Evolutionary conservation across 2,888 invertebrate species (phyloP), one percentile per base, ranked within the genome.

Genomic region (Altica lythri): DNA sequence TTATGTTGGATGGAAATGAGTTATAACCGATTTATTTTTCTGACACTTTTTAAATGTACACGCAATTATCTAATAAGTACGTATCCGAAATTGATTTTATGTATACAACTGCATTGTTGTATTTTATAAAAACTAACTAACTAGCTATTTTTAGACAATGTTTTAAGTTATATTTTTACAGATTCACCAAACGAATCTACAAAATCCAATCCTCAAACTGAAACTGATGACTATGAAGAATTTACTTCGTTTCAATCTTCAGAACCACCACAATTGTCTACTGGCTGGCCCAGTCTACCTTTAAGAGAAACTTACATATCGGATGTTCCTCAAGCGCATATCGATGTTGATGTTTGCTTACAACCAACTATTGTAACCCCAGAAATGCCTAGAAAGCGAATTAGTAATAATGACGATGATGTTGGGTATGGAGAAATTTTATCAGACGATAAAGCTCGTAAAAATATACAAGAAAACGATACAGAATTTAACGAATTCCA

Each of bases 241-340:
- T 80, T 81, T 62, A 75, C 77, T 45, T 78, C 79, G 43, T 79
- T 80, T 66, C 78, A 79, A 65, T 75, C 69, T 14, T 54, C 65
- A 3, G 38, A 44, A 34, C 48, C 18, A 9, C 18, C n/a, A n/a
- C n/a, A n/a, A n/a, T n/a, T n/a, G n/a, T n/a, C 50, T 18, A 16
- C 18, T 8, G 46, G 30, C 1, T 57, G 58, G 30, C 59, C 58
- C 8, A 62, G 42, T 46, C 60, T 73, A 45, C 70, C 72, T 6
- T 60, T 77, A 51, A 59, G 75, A 44, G 77, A 77, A 70, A 75
- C 76, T 0, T 71, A 77, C 62, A 77, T 75, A 62, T 68, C 71
- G 8, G 62, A 60, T 18, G 66, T 64, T 34, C 37, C 51, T 38
- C 55, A 57, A 46, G 19, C 32, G 4, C 25, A 43, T 37, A 34